These are phyloP conservation scores for Onthophagus taurus DNA, from an alignment of 1,140 invertebrate genomes.

Conservation along the genomic window DNA sequence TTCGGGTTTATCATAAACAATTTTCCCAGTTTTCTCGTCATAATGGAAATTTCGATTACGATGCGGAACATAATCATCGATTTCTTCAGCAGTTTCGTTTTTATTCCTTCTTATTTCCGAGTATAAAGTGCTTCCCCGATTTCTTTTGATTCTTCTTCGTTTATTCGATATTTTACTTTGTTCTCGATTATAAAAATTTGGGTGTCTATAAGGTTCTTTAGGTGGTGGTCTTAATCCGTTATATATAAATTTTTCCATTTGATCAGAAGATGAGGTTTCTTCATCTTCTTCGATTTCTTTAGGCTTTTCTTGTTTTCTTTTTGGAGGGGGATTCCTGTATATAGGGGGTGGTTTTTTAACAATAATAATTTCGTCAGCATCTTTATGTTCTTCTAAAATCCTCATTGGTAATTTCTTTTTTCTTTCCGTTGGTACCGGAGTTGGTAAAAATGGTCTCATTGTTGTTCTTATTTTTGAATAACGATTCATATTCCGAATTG, in stretches of 20 bases:
- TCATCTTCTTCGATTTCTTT: neutral
- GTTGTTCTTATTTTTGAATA: neutral
- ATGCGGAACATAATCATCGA: slow-evolving; percentile 34
- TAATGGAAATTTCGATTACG: slow-evolving; percentile 33
- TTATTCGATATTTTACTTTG: no score
- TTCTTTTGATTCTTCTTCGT: no score
- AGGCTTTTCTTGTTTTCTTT: neutral
- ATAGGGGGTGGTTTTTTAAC: no score
- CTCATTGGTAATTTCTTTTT: neutral
- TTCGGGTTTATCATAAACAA: slow-evolving; percentile 26
- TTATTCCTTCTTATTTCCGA: no score
- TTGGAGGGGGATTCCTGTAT: no score
- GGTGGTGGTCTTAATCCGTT: neutral
- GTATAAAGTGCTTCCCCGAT: no score
- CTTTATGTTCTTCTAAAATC: neutral
- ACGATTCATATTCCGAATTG: neutral
- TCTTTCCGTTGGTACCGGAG: neutral
- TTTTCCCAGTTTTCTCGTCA: slow-evolving; percentile 30
- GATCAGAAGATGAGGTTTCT: neutral
- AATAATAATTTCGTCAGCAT: no score
- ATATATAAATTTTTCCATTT: no score
- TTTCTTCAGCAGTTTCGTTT: no score
- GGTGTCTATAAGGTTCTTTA: neutral
- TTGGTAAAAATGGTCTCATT: neutral
- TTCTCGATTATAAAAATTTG: neutral